Base-by-base conservation (phyloP, 2,888 invertebrate genomes). In the Idaea biselata region DNA sequence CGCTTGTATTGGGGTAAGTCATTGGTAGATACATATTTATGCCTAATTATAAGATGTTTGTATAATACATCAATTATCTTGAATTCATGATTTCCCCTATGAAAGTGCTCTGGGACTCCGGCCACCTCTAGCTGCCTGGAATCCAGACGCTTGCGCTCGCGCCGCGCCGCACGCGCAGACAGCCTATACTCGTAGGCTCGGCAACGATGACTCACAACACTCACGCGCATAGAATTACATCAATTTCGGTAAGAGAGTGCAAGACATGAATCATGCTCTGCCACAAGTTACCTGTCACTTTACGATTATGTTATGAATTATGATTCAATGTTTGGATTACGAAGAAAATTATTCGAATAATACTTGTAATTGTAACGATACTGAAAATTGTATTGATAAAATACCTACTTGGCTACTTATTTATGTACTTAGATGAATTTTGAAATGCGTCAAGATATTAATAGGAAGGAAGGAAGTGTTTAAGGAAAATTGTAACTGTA, bases 181-280 rank as follows among this genome's bases (percentile, higher is more conserved):
- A 25, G 1, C 25, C 25, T 25, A 25, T 5, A 25, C 25, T 25
- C 25, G 44, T 44, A 8, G 44, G 14, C 44, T 44, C 16, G n/a
- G n/a, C n/a, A n/a, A n/a, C n/a, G 17, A 58, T 58, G 31, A 33
- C 58, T 58, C 58, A 58, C 31, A 11, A 58, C 7, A 44, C 44
- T 44, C 44, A 44, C 44, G 44, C 44, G 44, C 44, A 44, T 44
- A 44, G 6, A 33, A 55, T 62, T 62, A 62, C 62, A 59, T 62
- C 59, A 62, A 56, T 62, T 62, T 59, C 32, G 62, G 58, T 59
- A 62, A 33, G 7, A 18, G 8, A 18, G 32, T 54, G 11, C 54
- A 25, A 55, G 6, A 16, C 18, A 58, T 62, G 62, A 62, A 17
- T 62, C 62, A 62, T 55, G 25, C 44, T 14, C 44, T 44, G 44